Percentiles rank a stretch among this genome's conserved stretches.
Evolutionary conservation across 2,888 invertebrate genomes (phyloP).

Genomic region (Fragum whitleyi): DNA sequence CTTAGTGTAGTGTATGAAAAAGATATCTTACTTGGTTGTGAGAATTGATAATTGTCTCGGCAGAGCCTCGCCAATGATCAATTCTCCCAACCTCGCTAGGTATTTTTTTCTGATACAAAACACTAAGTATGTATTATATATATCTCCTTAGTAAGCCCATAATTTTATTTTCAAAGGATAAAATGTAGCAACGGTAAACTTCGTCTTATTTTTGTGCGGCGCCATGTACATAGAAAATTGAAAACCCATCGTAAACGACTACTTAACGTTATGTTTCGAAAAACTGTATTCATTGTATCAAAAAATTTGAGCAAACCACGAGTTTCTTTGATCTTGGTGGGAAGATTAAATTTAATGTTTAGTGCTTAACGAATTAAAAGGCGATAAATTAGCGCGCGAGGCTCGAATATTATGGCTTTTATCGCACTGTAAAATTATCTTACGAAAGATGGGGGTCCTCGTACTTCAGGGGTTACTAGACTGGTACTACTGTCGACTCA

Average conservation of each 20-base stretch:
- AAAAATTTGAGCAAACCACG: conserved; percentile 2
- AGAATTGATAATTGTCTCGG: too few relatives aligned
- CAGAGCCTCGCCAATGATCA: too few relatives aligned
- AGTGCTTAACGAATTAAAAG: conserved; percentile 20
- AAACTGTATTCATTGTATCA: conserved; percentile 12
- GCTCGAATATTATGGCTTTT: conserved; percentile 22
- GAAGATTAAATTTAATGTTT: conserved; percentile 27
- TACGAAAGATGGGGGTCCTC: background rate
- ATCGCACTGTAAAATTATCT: conserved; percentile 12
- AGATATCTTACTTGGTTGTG: too few relatives aligned
- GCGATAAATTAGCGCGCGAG: conserved; percentile 21
- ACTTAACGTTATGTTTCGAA: conserved; percentile 24
- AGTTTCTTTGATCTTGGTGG: conserved; percentile 9
- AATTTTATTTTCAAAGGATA: too few relatives aligned
- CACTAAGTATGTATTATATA: too few relatives aligned
- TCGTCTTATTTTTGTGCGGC: conserved; percentile 1
- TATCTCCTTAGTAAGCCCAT: too few relatives aligned
- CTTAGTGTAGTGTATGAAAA: too few relatives aligned
- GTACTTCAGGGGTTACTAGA: too few relatives aligned
- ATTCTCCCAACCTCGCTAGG: too few relatives aligned
- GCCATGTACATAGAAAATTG: background rate
- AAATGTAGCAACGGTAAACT: too few relatives aligned
- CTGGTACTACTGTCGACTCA: too few relatives aligned
- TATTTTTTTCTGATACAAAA: too few relatives aligned
- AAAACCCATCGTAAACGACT: background rate